These are phyloP conservation scores for Saguinus midas DNA, from an alignment of 2,113 vertebrate species.

Conservation along the genomic window DNA sequence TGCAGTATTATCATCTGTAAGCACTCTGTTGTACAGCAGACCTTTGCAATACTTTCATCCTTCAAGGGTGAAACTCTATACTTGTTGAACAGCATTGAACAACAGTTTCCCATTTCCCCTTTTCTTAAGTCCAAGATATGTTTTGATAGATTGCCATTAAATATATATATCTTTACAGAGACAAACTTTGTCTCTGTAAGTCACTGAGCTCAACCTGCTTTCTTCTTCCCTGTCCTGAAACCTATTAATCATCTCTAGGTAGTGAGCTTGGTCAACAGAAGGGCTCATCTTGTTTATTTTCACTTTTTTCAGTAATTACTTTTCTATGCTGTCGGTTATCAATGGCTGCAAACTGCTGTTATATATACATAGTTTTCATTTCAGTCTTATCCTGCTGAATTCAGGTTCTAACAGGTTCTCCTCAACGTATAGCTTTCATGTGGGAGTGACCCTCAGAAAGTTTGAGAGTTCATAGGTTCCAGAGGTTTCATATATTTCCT, in stretches of 20 bases:
- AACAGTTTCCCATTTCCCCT: neutral
- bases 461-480: neutral
- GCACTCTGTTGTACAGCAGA: neutral
- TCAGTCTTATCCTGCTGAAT: neutral
- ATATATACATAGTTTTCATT: neutral
- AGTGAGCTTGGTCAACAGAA: neutral
- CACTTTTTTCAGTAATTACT: neutral
- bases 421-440: neutral
- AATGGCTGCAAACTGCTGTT: neutral
- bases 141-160: too few species aligned
- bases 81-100: neutral
- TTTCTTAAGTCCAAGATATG: too few species aligned
- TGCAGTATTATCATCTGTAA: neutral
- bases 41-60: neutral
- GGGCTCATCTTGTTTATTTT: neutral
- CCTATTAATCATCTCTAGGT: neutral
- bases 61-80: neutral
- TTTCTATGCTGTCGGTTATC: neutral
- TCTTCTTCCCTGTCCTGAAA: neutral
- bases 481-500: neutral
- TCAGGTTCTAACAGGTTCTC: neutral
- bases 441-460: neutral
- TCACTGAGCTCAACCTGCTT: neutral
- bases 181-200: neutral
- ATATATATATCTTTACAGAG: too few species aligned